A percentile compares a stretch with the other conserved stretches of the same genome.
Evolutionary conservation across 1,140 invertebrate genomes (phyloP).

Genomic region (Lepidotrigona ventralis): DNA sequence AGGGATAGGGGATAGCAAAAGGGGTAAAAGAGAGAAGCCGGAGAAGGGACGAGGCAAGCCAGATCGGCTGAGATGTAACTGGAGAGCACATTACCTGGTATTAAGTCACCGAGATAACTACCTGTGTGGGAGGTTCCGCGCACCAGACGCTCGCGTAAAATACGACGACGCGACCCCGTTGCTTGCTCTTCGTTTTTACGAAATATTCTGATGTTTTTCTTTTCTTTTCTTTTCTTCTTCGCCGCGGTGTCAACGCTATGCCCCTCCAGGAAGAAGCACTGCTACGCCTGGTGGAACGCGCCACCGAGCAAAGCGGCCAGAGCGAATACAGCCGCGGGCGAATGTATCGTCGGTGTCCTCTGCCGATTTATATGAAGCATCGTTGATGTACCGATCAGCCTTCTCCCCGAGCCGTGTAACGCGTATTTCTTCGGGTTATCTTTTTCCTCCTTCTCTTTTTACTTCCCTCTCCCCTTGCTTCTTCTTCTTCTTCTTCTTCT

Average conservation of each 20-base stretch:
- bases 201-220: constrained; percentile 50
- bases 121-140: constrained; percentile 75
- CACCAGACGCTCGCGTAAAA: constrained; percentile 51
- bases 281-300: constrained; percentile 9
- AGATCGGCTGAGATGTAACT: constrained; percentile 74
- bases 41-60: constrained; percentile 44
- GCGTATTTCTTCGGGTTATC: constrained; percentile 6
- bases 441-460: neutral
- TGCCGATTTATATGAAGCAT: constrained; percentile 57
- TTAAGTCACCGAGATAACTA: constrained; percentile 79
- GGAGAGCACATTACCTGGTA: constrained; percentile 77
- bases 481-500: neutral
- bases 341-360: constrained; percentile 40
- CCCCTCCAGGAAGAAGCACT: constrained; percentile 31
- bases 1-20: neutral
- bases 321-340: constrained; percentile 1
- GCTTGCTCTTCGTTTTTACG: constrained; percentile 51
- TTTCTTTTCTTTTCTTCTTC: neutral
- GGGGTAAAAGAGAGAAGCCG: neutral
- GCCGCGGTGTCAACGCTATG: constrained; percentile 41
- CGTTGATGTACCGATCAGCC: constrained; percentile 48
- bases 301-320: neutral
- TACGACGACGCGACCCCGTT: constrained; percentile 53
- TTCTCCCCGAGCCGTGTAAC: constrained; percentile 44
- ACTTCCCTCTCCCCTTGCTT: neutral